These are phyloP conservation scores for Pomatorhinus ruficollis DNA, from an alignment of 2,113 vertebrate species.

Conservation along the genomic window DNA sequence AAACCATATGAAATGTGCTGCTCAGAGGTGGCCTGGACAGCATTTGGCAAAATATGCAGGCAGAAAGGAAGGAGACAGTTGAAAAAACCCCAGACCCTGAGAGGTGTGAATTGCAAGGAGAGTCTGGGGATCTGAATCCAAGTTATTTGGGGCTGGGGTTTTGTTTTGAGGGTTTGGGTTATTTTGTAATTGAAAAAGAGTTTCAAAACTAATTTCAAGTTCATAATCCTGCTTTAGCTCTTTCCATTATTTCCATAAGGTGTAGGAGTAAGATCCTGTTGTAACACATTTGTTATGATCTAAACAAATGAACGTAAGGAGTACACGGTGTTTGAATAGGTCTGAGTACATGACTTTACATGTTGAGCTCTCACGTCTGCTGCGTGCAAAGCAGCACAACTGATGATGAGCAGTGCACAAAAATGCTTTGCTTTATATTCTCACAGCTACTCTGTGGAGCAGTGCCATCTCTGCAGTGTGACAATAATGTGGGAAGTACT, in stretches of 20 bases:
- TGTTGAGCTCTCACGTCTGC: neutral
- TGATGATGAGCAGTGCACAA: neutral
- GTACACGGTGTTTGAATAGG: neutral
- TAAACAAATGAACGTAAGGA: conserved; percentile 5
- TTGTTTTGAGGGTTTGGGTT: neutral
- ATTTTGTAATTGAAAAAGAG: neutral
- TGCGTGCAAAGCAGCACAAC: neutral
- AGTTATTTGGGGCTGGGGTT: neutral
- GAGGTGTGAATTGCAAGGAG: neutral
- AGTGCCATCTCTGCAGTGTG: neutral
- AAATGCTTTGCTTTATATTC: neutral
- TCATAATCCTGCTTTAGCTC: neutral
- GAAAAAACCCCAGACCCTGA: neutral
- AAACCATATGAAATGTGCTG: neutral
- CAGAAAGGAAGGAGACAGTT: neutral
- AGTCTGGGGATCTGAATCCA: neutral
- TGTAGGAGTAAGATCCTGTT: conserved; percentile 51
- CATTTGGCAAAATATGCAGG: neutral
- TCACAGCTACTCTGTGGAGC: neutral
- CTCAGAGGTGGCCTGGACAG: neutral
- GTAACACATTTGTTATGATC: conserved; percentile 43
- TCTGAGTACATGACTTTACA: conserved; percentile 33
- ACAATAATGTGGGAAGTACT: conserved; percentile 10
- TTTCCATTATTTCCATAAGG: conserved; percentile 4
- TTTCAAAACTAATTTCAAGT: neutral